Conservation (phyloP, 2,888 invertebrate species). For the Parnassius apollo region DNA sequence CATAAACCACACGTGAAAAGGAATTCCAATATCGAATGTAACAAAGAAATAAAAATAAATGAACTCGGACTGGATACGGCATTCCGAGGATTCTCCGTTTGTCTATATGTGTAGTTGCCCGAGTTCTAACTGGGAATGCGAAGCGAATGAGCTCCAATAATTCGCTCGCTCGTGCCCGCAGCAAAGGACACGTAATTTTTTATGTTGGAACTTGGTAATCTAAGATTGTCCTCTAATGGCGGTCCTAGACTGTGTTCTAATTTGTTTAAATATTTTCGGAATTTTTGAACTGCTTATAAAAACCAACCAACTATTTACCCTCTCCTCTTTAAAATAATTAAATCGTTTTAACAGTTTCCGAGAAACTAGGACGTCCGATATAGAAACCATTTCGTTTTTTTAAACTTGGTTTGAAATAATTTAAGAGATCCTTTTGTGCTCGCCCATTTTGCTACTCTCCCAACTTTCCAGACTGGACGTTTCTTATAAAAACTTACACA, state of each 20-base stretch:
- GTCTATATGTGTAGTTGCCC: conserved; percentile 13
- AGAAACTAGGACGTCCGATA: no score
- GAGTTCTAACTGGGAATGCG: conserved; percentile 18
- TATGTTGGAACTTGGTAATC: conserved; percentile 7
- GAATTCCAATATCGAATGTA: conserved; percentile 1
- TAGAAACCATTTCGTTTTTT: no score
- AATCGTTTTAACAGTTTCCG: no score
- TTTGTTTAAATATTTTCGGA: background rate
- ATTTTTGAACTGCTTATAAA: no score
- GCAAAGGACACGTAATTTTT: conserved; percentile 8
- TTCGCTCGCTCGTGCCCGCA: conserved; percentile 18
- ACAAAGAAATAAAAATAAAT: conserved; percentile 22
- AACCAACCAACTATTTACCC: no score
- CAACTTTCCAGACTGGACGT: no score
- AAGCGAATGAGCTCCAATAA: conserved; percentile 18
- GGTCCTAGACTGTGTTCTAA: no score
- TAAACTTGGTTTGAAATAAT: no score
- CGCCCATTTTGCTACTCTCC: no score
- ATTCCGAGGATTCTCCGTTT: conserved; percentile 22
- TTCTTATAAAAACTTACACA: no score
- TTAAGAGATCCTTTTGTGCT: no score
- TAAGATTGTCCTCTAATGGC: conserved; percentile 1
- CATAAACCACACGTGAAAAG: conserved; percentile 12
- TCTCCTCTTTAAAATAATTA: no score
- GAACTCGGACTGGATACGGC: conserved; percentile 22